Conservation (phyloP, 1,140 invertebrate genomes). For the Plectus sambesii region DNA sequence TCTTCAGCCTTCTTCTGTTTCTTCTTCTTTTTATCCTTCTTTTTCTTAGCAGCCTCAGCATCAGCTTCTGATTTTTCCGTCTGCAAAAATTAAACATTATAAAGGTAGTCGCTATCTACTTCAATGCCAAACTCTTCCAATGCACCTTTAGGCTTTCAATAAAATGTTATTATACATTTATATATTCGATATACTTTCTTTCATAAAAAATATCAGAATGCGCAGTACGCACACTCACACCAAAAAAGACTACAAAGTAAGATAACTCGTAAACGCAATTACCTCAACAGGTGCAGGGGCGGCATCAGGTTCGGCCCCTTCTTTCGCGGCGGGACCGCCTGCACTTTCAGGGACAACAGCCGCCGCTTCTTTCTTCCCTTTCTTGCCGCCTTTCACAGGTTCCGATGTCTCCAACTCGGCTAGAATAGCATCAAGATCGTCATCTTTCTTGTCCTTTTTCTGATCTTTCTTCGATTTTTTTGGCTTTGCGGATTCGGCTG, state of each 20-base stretch:
- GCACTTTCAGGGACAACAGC: background rate
- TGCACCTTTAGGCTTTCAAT: conserved; percentile 44
- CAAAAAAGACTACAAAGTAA: too few relatives aligned
- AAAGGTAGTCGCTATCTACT: too few relatives aligned
- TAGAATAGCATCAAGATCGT: conserved; percentile 16
- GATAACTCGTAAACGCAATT: too few relatives aligned
- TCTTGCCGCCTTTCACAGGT: too few relatives aligned
- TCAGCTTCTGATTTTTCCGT: conserved; percentile 7
- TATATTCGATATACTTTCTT: conserved; percentile 22
- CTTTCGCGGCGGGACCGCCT: conserved; percentile 56
- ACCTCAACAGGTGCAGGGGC: conserved; percentile 35
- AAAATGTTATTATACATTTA: conserved; percentile 13
- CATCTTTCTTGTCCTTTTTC: conserved; percentile 6
- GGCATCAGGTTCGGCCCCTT: conserved; percentile 62
- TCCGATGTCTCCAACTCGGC: conserved; percentile 9
- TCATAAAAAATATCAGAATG: too few relatives aligned
- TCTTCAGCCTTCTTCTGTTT: conserved; percentile 73
- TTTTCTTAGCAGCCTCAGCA: conserved; percentile 8
- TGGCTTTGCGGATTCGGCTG: too few relatives aligned
- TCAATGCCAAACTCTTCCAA: too few relatives aligned
- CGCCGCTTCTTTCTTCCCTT: conserved; percentile 7
- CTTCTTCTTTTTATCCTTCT: conserved; percentile 55
- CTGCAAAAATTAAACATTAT: too few relatives aligned
- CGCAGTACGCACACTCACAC: too few relatives aligned
- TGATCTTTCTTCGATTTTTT: too few relatives aligned